Evolutionary conservation across 1,140 invertebrate species (phyloP), one percentile per base, ranked within the genome.

Genomic region (Drosophila lini): DNA sequence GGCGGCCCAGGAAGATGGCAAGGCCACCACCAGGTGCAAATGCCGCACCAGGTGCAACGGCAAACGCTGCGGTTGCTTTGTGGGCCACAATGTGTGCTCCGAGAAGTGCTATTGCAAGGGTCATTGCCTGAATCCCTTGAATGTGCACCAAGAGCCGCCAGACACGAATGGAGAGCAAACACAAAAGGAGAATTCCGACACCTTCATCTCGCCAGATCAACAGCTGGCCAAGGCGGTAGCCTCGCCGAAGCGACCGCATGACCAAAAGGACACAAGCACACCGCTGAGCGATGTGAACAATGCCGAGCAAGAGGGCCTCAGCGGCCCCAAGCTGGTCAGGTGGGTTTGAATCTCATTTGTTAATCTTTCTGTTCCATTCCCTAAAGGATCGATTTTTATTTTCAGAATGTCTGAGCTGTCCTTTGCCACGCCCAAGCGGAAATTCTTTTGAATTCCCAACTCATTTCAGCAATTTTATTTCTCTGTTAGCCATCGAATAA

Each of bases 21-120:
- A 45, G 19, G 19, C 32, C 0, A 32, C n/a, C 3, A 25, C n/a
- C 3, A 25, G 10, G 11, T 91, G 90, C 52, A 73, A 69, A 22
- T 91, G 90, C 48, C 78, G 70, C 42, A 58, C n/a, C 0, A 74
- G 69, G n/a, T 91, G 90, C 60, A 57, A 61, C 5, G 57, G 70
- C 2, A 90, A 78, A 32, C 90, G 85, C 16, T 91, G 90, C 50
- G 62, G 64, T 6, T 91, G 90, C 60, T 64, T 50, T 59, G 22
- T 57, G 42, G 13, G 10, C 7, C 55, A 8, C 53, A 22, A 15
- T 5, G 36, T 58, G 15, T 84, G 81, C 45, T 48, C 47, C 25
- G 7, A 34, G 22, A 64, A n/a, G n/a, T 78, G 62, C 22, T 13
- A 13, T 3, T 91, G 90, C 53, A 65, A 62, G 15, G 67, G 53